Conservation (phyloP, 2,797 vertebrate genomes). For the Cuculus canorus region DNA sequence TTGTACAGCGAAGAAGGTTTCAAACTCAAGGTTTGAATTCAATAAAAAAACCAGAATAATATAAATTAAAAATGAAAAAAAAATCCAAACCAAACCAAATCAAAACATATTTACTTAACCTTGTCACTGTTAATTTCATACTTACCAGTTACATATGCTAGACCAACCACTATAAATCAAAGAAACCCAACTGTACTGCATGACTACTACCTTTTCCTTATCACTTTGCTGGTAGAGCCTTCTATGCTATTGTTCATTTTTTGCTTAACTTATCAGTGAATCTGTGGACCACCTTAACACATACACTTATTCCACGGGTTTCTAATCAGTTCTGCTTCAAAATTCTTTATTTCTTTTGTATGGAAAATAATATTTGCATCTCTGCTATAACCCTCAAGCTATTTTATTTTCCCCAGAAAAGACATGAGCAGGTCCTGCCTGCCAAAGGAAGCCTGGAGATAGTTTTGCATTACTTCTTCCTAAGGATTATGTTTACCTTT, state of each 20-base stretch:
- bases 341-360: not conserved
- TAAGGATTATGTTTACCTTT: not conserved
- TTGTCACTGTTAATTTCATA: not conserved
- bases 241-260: not conserved
- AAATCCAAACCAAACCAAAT: accelerated
- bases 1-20: not conserved
- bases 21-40: not conserved
- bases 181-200: not conserved
- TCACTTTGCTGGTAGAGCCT: not conserved
- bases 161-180: not conserved
- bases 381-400: not conserved
- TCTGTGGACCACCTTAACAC: not conserved
- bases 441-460: not conserved
- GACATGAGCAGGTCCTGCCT: not conserved
- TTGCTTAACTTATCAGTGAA: not conserved
- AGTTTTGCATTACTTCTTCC: not conserved
- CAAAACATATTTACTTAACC: not conserved
- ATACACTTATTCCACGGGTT: not conserved
- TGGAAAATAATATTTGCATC: not conserved
- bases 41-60: not conserved
- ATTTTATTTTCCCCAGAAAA: not conserved
- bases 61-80: not conserved
- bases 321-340: not conserved
- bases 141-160: not conserved
- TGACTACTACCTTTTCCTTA: not conserved